phyloP scores from a whole-genome alignment of 2,797 vertebrate genomes.

The Phrynocephalus guinanensis region DNA sequence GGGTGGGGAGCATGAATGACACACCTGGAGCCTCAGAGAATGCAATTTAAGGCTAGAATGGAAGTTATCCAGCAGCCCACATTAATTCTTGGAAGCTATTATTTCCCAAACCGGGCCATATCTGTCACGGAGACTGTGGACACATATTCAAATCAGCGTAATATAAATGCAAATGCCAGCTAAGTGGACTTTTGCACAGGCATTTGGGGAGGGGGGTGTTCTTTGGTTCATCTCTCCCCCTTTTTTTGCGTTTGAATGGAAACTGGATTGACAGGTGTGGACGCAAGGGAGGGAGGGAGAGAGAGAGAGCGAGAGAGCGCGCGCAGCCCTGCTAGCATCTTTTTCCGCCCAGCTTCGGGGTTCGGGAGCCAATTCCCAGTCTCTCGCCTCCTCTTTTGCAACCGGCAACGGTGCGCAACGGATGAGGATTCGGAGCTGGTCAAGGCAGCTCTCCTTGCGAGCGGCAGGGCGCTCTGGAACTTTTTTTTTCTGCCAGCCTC shows the following conservation, averaged over 20 bases:
- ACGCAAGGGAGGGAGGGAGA: not conserved
- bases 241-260: no score
- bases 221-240: not conserved
- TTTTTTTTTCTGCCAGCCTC: not conserved
- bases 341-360: not conserved
- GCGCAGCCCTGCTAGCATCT: not conserved
- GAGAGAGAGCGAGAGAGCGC: rapidly evolving
- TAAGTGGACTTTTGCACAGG: not conserved
- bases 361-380: not conserved
- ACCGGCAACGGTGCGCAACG: not conserved
- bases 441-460: not conserved
- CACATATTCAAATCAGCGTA: not conserved
- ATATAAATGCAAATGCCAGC: not conserved
- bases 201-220: no score
- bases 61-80: not conserved
- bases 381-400: not conserved
- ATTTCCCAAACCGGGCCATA: not conserved
- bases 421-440: not conserved
- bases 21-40: no score
- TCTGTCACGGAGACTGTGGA: not conserved
- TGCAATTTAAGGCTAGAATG: not conserved
- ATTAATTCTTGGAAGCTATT: not conserved
- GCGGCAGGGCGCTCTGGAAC: not conserved
- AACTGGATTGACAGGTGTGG: not conserved
- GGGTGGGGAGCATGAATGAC: not conserved